Evolutionary conservation across 2,888 invertebrate species (phyloP), one percentile per base, ranked within the genome.

Genomic region (Lasioglossum zephyrum): DNA sequence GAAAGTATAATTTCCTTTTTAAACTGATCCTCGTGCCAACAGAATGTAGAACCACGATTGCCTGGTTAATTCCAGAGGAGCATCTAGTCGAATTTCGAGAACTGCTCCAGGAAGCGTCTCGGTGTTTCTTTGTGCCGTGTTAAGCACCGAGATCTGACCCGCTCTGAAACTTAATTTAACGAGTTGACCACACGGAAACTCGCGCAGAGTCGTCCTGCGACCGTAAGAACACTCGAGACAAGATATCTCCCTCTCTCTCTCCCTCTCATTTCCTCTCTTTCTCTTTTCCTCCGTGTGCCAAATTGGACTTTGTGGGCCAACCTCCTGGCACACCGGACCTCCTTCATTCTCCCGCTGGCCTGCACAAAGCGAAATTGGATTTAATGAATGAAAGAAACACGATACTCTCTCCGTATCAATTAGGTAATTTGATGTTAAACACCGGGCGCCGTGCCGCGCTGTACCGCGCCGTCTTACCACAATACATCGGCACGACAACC

Each of bases 81-180:
- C 57, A 47, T 36, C 39, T 4, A 39, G 18, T 9, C 9, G n/a
- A 83, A 63, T 44, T 31, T 57, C 36, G 13, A 41, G 63, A 11
- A 11, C 26, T 13, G 16, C 41, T n/a, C 44, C 8, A n/a, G 8
- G 72, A 60, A 74, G 9, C 41, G 73, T 47, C 53, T 47, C 13
- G 16, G 44, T 41, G 72, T 6, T 72, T 63, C 44, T 74, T 79
- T 63, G 60, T 66, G 8, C 31, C 18, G 63, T n/a, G 66, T 26
- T 31, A 22, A 69, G 31, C 26, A 26, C 60, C 5, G 60, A 53
- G 79, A 31, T 36, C 44, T 41, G 16, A 26, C 22, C 41, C 8
- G 63, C 39, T 26, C 47, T 66, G n/a, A 49, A 85, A 85, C 66
- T 85, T 85, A 80, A 85, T 85, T 83, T 86, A 87, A 87, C 87